Evolutionary conservation across 2,888 invertebrate genomes (phyloP), one percentile per base, ranked within the genome.

Genomic region (Philereme vetulata): DNA sequence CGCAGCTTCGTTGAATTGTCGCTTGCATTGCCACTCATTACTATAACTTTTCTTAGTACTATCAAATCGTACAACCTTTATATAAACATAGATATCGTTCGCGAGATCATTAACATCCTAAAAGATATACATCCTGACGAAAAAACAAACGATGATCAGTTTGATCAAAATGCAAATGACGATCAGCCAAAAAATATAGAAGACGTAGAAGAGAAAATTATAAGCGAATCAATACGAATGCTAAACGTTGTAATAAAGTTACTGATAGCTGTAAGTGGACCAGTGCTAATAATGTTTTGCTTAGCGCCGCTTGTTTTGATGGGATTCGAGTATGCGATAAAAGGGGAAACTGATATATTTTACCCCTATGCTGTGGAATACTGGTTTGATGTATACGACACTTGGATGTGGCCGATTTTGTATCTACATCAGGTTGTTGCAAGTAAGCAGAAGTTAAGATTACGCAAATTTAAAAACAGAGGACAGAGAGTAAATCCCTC

Each of bases 401-500:
- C 70, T 11, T 11, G 54, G 0, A 62, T 72, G 11, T 85, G 83
- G 85, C 75, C 73, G 3, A 55, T 81, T n/a, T 68, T 82, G 5
- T 86, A 87, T 59, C 46, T 81, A 6, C 82, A 82, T 71, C 86
- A 86, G 56, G 77, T 81, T 68, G 72, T 73, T 65, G 81, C 84
- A 62, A 83, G 86, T 87, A 70, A 82, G 86, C 82, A n/a, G 21
- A 21, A 1, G 21, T 21, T 21, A 21, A 21, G 21, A 21, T 21
- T 21, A 21, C 21, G 21, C 21, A 21, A 21, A 21, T 2, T 21
- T 1, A 21, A 21, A 21, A 21, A 21, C 21, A 21, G 21, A 21
- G 21, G n/a, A n/a, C n/a, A 21, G 21, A 21, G 21, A 21, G 21
- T 21, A 21, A 21, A 2, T 21, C 21, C 21, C 21, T 21, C 21